Base-by-base conservation (phyloP, 2,113 vertebrate species). In the Bungarus multicinctus region DNA sequence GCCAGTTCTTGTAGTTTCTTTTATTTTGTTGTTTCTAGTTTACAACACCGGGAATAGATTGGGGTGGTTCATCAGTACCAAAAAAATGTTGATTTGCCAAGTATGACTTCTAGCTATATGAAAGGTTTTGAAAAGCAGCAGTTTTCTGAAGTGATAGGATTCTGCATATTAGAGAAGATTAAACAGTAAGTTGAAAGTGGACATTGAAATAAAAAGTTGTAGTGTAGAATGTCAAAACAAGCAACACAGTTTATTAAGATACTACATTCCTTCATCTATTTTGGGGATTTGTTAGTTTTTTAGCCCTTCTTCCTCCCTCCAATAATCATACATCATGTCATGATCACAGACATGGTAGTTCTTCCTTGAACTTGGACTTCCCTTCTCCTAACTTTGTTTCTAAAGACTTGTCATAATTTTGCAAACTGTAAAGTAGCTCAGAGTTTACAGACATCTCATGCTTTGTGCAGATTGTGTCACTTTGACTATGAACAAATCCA, bases 141-240 rank as follows among this genome's bases (percentile, higher is more conserved):
- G 55, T 25, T 16, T 10, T 87, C 22, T 74, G 74, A 22, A 88
- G 20, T 39, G 16, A 22, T 47, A 53, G n/a, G 10, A 53, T 89
- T n/a, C 91, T 94, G 93, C 92, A 91, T 64, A 47, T 81, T 1
- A 53, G 90, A 69, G 43, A 81, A 89, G 16, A 16, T 89, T 8
- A 64, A 25, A 18, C 88, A 45, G 45, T 12, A 81, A 52, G 27
- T 74, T 69, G 20, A 45, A 64, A 23, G 45, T 81, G 53, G 22
- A 16, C 27, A 11, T 25, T 43, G 22, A n/a, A 54, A 91, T 34
- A 55, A 16, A 1, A 54, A 16, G 1, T 54, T 91, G 30, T 54
- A 43, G 30, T 58, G 3, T 90, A 8, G 22, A 30, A 50, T 90
- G 88, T 91, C 50, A 85, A 25, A n/a, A 52, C 47, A 54, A 81